Base-by-base conservation (phyloP, 2,797 vertebrate species). In the Muscicapa striata region DNA sequence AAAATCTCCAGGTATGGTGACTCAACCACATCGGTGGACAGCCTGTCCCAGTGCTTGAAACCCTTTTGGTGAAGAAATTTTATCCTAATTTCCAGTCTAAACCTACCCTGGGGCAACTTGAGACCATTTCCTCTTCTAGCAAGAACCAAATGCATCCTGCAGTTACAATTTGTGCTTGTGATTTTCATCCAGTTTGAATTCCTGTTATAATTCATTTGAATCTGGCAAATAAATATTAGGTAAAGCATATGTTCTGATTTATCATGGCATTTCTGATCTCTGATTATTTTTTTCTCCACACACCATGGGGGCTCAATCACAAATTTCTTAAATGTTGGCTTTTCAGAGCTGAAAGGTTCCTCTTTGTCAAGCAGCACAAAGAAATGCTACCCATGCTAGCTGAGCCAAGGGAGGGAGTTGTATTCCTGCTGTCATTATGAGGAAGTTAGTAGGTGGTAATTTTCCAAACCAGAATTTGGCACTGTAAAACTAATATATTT, bases 391-490 rank as follows among this genome's bases (percentile, higher is more conserved):
- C 43, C 0, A 0, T 29, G 82, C 76, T 80, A 9, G 13, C 84
- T 61, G 72, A 61, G 78, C 75, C 48, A 52, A 84, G 36, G 66
- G 19, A 89, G 67, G 57, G 59, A 90, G 57, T 36, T 57, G 24
- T 32, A 40, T 0, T 6, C 57, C 52, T 70, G n/a, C 63, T 51
- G 45, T 82, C 52, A 64, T 67, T 89, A 49, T 23, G 27, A 70
- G 74, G 57, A 72, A 83, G 49, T 80, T 64, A 52, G n/a, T 80
- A 91, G 84, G 90, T 95, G 81, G 40, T 97, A 89, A 51, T 95
- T 93, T 94, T 87, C 52, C 78, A 84, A 70, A 72, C 45, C 32
- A 94, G 62, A 92, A 54, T 91, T 78, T 95, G 87, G 81, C 75
- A 75, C 11, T 0, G 1, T 70, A 74, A 85, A 89, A 43, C 27